Conservation (phyloP, 2,797 vertebrate species). For the Coccyzus lansbergi region DNA sequence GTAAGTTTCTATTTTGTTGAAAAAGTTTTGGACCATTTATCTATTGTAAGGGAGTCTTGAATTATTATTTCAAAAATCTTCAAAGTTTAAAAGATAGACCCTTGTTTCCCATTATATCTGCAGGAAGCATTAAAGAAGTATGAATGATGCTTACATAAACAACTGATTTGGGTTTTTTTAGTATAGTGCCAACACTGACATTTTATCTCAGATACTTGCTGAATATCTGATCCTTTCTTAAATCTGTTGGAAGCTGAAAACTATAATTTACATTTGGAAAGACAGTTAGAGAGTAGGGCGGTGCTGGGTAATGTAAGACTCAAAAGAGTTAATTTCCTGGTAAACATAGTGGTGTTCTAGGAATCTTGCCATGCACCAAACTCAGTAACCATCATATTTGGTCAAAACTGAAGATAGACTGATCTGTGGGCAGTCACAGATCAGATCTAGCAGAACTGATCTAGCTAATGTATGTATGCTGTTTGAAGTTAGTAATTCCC, state of each 20-base stretch:
- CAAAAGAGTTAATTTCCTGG: background rate
- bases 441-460: too few species aligned
- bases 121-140: background rate
- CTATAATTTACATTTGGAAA: background rate
- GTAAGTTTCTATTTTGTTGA: background rate
- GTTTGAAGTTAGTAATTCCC: background rate
- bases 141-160: background rate
- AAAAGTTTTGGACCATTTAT: background rate
- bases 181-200: background rate
- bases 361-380: background rate
- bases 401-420: background rate
- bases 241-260: background rate
- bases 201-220: background rate
- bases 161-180: background rate
- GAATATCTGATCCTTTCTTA: background rate
- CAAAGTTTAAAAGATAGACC: background rate
- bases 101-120: background rate
- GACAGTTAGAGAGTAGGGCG: background rate
- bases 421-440: accelerated
- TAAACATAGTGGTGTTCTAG: background rate
- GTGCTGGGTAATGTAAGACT: background rate
- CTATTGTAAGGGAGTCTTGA: background rate
- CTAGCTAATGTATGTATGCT: background rate
- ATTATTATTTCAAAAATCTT: background rate
- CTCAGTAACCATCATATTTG: accelerated